Conservation (phyloP, 2,888 invertebrate genomes). For the Acronicta alni region DNA sequence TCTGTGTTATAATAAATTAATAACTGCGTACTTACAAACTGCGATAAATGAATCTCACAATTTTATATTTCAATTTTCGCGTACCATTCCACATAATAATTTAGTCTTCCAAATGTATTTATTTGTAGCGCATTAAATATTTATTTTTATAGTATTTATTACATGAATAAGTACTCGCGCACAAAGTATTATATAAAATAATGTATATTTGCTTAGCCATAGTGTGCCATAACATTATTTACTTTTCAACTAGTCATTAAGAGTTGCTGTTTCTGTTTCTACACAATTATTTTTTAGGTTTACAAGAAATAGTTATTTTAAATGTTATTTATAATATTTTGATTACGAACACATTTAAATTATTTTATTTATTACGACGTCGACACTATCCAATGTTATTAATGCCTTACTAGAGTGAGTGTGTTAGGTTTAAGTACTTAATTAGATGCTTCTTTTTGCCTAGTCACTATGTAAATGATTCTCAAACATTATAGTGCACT, state of each 20-base stretch:
- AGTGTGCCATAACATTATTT: slow-evolving; percentile 53
- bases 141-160: slow-evolving; percentile 50
- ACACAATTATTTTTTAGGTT: slow-evolving; percentile 52
- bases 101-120: slow-evolving; percentile 60
- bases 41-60: slow-evolving; percentile 45
- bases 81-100: slow-evolving; percentile 59
- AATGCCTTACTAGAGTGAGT: slow-evolving; percentile 78
- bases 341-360: slow-evolving; percentile 41
- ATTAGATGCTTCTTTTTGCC: slow-evolving; percentile 66
- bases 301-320: slow-evolving; percentile 35
- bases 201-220: slow-evolving; percentile 35
- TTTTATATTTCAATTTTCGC: slow-evolving; percentile 34
- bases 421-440: slow-evolving; percentile 66
- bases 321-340: slow-evolving; percentile 58
- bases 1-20: slow-evolving; percentile 30
- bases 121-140: slow-evolving; percentile 45
- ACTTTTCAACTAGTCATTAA: slow-evolving; percentile 55
- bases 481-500: slow-evolving; percentile 44
- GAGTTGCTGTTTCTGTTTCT: slow-evolving; percentile 47
- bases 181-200: slow-evolving; percentile 40
- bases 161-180: slow-evolving; percentile 42
- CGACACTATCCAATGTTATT: slow-evolving; percentile 60
- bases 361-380: slow-evolving; percentile 55
- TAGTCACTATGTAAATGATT: slow-evolving; percentile 66
- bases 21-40: slow-evolving; percentile 32